phyloP scores from a whole-genome alignment of 2,113 vertebrate genomes.

The Cyphomyrus discorhynchus region DNA sequence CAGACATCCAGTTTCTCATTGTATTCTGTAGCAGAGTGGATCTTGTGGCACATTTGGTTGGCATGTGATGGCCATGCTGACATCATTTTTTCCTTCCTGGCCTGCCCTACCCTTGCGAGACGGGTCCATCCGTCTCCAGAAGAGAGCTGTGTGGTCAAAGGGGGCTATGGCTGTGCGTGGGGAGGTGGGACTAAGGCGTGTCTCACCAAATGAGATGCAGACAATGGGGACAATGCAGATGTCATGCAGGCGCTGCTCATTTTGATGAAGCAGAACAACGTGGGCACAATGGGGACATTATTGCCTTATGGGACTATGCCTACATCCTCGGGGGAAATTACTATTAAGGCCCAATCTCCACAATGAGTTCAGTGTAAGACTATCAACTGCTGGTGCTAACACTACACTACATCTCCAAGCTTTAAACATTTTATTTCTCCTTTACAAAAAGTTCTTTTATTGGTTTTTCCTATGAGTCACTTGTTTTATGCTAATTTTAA shows the following conservation, averaged over 20 bases:
- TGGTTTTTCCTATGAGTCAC: not conserved
- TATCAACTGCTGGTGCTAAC: not conserved
- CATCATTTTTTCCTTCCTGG: not conserved
- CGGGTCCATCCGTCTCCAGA: not conserved
- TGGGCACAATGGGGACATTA: constrained; percentile 15
- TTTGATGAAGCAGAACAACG: constrained; percentile 7
- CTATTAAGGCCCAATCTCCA: not conserved
- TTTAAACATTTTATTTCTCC: not conserved
- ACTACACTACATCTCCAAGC: not conserved
- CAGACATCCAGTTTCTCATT: not conserved
- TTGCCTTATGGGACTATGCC: not conserved
- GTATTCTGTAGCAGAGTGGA: not conserved
- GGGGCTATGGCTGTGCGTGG: not conserved
- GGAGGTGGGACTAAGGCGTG: not conserved
- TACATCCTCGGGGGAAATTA: not conserved
- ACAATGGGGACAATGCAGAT: constrained; percentile 9
- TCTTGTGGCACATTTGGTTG: not conserved
- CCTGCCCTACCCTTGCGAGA: not conserved
- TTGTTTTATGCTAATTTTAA: not conserved
- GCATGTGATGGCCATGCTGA: not conserved
- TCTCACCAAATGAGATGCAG: constrained; percentile 8
- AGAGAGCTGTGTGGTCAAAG: not conserved
- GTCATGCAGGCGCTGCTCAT: constrained; percentile 3
- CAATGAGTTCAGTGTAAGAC: not conserved
- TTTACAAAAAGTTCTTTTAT: constrained; percentile 11